Evolutionary conservation across 2,113 vertebrate genomes (phyloP).

Genomic region (Ictidomys tridecemlineatus): DNA sequence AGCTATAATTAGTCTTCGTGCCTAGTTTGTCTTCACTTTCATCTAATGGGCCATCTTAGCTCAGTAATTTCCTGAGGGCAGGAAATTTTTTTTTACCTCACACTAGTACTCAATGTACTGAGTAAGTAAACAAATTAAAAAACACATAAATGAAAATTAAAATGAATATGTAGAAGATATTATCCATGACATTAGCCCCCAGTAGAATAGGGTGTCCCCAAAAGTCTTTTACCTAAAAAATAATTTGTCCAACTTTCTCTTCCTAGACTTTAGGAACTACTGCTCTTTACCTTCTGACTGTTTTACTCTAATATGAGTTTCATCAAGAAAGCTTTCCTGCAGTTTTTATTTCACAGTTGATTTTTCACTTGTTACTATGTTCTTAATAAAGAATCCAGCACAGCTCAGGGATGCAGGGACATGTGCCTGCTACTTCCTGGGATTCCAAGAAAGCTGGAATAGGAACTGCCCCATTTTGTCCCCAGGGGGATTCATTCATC

Average conservation of each 20-base stretch:
- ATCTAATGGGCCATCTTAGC: background rate
- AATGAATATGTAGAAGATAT: background rate
- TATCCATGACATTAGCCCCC: background rate
- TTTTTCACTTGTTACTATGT: background rate
- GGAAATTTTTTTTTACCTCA: background rate
- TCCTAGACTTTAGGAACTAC: background rate
- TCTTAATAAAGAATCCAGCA: background rate
- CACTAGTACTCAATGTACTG: background rate
- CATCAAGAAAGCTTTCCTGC: background rate
- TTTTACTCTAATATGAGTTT: background rate
- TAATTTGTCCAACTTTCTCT: background rate
- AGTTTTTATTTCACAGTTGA: background rate
- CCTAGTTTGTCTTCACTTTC: background rate
- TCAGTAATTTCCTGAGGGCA: background rate
- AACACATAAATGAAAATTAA: background rate
- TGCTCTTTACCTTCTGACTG: background rate
- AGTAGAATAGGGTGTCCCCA: background rate
- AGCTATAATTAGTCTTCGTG: background rate
- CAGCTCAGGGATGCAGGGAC: background rate
- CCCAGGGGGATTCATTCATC: background rate
- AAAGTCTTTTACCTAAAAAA: constrained; percentile 21
- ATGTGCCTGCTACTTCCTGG: too few relatives aligned
- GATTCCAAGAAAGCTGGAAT: too few relatives aligned
- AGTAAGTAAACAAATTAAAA: constrained; percentile 15
- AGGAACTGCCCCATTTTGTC: background rate